Base-by-base conservation (phyloP, 2,113 vertebrate species). In the Tympanuchus pallidicinctus region DNA sequence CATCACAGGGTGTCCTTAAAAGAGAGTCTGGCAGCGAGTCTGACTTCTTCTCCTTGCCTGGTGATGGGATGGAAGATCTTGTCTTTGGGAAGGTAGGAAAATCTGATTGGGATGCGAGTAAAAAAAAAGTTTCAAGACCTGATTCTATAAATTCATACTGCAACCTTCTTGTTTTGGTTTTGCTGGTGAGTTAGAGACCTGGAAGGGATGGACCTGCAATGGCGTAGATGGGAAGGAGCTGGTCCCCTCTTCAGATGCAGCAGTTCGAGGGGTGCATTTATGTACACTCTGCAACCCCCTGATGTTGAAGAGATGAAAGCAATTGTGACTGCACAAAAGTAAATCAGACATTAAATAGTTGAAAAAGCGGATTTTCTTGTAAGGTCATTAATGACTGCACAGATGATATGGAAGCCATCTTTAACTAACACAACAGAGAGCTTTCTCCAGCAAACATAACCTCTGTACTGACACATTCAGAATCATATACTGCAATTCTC, bases 81-180 rank as follows among this genome's bases (percentile, higher is more conserved):
- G 87, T 97, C 81, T 98, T 98, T 88, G 92, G 97, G 90, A 98
- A 98, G 98, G 98, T 98, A 97, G 85, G 90, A 69, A 79, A 52
- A 8, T 38, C 30, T 83, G 36, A 8, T 1, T 84, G 77, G 50
- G 32, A 34, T 81, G 30, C 7, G 43, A 45, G 57, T 81, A 16
- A 82, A 86, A 59, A 86, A 59, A 60, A 57, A 10, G 1, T 61
- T 40, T 40, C 5, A 6, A 61, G 60, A 12, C 27, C 27, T 52
- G 32, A 11, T 69, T 42, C 4, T 12, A 25, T 81, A 56, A 83
- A 86, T 5, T 4, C 3, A 0, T 56, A 2, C 38, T 16, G 15
- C 73, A 75, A 36, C 56, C 30, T 67, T 30, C 59, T 74, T 21
- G 4, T 79, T 52, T 27, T 40, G 30, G 11, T 92, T 86, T 84